Base-by-base conservation (phyloP, 2,888 invertebrate genomes). In the Tromatobia lineatoria region DNA sequence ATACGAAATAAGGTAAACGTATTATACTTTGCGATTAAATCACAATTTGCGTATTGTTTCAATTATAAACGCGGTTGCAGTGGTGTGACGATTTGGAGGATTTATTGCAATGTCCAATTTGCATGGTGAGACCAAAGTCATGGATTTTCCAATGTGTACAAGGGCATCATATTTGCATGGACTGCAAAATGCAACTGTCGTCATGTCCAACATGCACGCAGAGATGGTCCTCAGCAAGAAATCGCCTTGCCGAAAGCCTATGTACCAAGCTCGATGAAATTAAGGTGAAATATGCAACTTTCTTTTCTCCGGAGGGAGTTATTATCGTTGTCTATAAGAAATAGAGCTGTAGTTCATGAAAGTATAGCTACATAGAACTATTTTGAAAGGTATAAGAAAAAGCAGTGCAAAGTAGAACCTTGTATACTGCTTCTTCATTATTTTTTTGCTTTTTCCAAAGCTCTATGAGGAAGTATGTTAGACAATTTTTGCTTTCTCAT, bases 51-150 rank as follows among this genome's bases (percentile, higher is more conserved):
- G 2, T 2, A 3, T 59, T 6, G 34, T 3, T 18, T 45, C 13
- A 11, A 45, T 2, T 7, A 18, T 79, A 7, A 47, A 18, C 29
- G 61, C n/a, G n/a, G 0, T 50, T 23, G 42, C 64, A 89, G 89
- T 88, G 83, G 87, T 88, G 83, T 3, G 84, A 86, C 0, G 87
- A 88, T 61, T 50, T 95, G 76, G 95, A 95, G 88, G 95, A 95
- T 78, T 87, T 95, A 70, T 90, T 95, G 7, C 95, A 95, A 91
- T 95, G 95, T 89, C 95, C 95, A 18, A 94, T 95, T n/a, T 95
- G 95, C 90, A 95, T 95, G 88, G 95, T 95, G 87, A 94, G 94
- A 76, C 94, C 95, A 13, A 85, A 92, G 0, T 94, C 94, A 1
- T 94, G 94, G 83, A 94, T 95, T 81, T 94, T 94, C 83, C 95